Evolutionary conservation across 2,113 vertebrate species (phyloP).

Genomic region (Myodes glareolus): DNA sequence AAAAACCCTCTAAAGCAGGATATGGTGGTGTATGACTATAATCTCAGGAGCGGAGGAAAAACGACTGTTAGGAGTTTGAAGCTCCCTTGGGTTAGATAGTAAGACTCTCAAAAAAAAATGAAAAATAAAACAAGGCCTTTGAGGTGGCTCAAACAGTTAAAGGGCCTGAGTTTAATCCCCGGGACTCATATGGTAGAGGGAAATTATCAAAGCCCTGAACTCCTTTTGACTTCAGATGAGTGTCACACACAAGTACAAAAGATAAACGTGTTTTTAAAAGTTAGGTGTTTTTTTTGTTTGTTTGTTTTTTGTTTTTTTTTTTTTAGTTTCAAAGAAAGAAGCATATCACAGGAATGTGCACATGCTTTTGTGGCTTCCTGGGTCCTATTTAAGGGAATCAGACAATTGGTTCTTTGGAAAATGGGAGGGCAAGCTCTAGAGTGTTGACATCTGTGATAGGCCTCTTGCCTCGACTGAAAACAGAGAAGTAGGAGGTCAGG

Average conservation of each 20-base stretch:
- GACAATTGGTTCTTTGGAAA: not conserved
- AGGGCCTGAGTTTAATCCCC: not conserved
- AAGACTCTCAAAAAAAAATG: constrained; percentile 2
- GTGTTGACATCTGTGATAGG: not conserved
- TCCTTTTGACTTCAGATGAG: not conserved
- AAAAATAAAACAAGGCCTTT: not conserved
- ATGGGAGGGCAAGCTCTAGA: not conserved
- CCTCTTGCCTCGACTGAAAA: not conserved
- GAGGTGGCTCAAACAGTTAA: not conserved
- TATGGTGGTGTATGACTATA: not conserved
- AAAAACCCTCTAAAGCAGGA: not conserved
- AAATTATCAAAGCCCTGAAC: not conserved
- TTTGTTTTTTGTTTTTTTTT: too few species aligned
- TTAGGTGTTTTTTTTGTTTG: not conserved
- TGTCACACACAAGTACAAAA: not conserved
- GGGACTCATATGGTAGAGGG: not conserved
- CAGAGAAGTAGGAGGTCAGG: not conserved
- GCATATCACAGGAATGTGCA: not conserved
- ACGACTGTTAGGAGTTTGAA: not conserved
- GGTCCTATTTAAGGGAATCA: not conserved
- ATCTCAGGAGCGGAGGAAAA: not conserved
- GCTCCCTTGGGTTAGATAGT: not conserved
- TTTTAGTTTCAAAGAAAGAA: constrained; percentile 38
- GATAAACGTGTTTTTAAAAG: not conserved
- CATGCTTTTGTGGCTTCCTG: not conserved